A percentile compares a stretch with the other conserved stretches of the same genome.
These are phyloP conservation scores for Aphidius ervi DNA, from an alignment of 1,140 invertebrate genomes.

Conservation along the genomic window DNA sequence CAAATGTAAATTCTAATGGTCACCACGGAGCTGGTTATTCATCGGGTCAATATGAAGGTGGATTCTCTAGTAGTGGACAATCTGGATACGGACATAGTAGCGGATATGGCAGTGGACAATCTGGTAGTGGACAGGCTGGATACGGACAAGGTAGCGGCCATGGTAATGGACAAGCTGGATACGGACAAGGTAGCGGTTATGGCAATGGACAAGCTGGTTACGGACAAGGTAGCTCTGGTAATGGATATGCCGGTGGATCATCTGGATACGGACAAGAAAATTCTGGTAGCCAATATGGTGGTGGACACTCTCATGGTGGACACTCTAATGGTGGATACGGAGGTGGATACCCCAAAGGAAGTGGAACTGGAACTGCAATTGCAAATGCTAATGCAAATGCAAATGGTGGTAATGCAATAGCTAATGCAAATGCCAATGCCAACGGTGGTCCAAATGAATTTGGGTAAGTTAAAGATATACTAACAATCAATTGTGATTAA, in stretches of 20 bases:
- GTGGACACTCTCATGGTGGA: neutral
- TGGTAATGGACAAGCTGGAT: neutral
- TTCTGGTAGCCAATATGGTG: neutral
- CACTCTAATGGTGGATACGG: constrained; percentile 4
- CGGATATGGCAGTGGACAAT: neutral
- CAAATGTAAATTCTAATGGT: no score
- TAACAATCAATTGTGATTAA: no score
- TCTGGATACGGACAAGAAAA: constrained; percentile 6
- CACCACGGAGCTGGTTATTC: no score
- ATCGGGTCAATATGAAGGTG: neutral
- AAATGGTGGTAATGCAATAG: constrained; percentile 8
- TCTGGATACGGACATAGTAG: constrained; percentile 5
- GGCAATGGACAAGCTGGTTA: constrained; percentile 1
- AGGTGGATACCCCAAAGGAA: neutral
- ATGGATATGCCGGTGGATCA: neutral
- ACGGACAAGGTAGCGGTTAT: neutral
- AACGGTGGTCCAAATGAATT: neutral
- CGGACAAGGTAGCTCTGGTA: constrained; percentile 3
- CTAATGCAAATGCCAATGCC: constrained; percentile 14
- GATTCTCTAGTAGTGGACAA: neutral
- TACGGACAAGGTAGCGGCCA: neutral
- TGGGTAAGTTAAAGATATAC: neutral
- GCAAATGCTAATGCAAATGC: constrained; percentile 22
- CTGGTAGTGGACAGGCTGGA: neutral
- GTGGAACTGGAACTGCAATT: constrained; percentile 7